Conservation (phyloP, 2,888 invertebrate species). For the Archips crataeganus region DNA sequence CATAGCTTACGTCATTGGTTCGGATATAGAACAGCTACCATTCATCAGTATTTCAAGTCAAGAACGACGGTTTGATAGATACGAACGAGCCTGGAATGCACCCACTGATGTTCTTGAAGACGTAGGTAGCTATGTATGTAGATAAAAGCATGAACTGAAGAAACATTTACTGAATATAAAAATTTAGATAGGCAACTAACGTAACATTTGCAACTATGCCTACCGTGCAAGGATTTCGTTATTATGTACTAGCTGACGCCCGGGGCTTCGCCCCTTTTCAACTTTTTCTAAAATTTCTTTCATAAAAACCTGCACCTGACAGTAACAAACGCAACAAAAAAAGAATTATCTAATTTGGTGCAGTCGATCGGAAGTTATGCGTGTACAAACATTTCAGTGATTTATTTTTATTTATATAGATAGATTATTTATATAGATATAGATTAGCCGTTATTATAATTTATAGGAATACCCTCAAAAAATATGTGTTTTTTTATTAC, state of each 20-base stretch:
- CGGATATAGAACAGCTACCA: conserved; percentile 60
- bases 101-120: conserved; percentile 25
- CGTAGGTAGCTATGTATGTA: conserved; percentile 11
- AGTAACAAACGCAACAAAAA: no score
- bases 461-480: no score
- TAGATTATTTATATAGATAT: no score
- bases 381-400: no score
- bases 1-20: conserved; percentile 63
- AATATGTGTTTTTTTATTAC: background rate
- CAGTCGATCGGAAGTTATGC: no score
- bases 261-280: no score
- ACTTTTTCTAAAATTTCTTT: no score
- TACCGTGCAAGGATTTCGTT: background rate
- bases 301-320: no score
- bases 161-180: background rate
- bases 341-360: no score
- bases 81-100: conserved; percentile 48
- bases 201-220: background rate
- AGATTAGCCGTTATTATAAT: no score
- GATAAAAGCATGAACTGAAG: conserved; percentile 1
- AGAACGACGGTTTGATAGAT: conserved; percentile 53
- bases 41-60: conserved; percentile 58
- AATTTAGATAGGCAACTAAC: background rate
- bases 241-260: no score
- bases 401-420: no score